Conservation (phyloP, 2,113 vertebrate genomes). For the Aegithalos caudatus region DNA sequence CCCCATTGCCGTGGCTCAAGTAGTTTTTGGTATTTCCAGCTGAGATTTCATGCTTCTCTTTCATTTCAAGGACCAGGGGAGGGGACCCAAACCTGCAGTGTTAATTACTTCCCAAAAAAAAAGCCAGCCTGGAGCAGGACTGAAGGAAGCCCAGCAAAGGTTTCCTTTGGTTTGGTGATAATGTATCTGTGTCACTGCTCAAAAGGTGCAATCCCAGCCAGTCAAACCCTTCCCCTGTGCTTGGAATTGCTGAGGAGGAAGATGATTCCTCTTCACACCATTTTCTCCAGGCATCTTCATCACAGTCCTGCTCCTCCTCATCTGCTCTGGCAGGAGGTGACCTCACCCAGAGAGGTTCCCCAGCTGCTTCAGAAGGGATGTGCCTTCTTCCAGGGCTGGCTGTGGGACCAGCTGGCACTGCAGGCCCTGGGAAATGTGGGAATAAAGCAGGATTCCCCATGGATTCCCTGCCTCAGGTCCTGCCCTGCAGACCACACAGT, state of each 20-base stretch:
- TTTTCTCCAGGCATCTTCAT: slow-evolving; percentile 20
- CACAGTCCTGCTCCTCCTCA: slow-evolving; percentile 29
- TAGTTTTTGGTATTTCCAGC: not conserved
- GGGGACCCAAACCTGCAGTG: not conserved
- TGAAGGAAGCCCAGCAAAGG: not conserved
- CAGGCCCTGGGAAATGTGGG: slow-evolving; percentile 76
- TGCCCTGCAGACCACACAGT: no score
- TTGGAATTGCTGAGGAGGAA: not conserved
- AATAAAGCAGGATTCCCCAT: slow-evolving; percentile 55
- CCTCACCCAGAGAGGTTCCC: slow-evolving; percentile 57
- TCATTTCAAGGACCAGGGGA: not conserved
- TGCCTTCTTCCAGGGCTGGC: slow-evolving; percentile 62
- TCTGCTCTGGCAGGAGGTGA: not conserved
- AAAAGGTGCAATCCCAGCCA: not conserved
- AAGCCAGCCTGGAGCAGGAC: no score
- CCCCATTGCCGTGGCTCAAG: not conserved
- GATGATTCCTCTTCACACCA: not conserved
- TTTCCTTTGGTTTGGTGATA: not conserved
- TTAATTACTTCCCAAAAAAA: not conserved
- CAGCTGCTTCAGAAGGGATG: slow-evolving; percentile 80
- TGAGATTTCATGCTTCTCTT: not conserved
- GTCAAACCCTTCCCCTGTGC: not conserved
- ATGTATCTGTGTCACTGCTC: not conserved
- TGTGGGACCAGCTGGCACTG: slow-evolving; percentile 78
- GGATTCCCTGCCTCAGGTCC: no score